Base-by-base conservation (phyloP, 2,113 vertebrate species). In the Amphiprion ocellaris region DNA sequence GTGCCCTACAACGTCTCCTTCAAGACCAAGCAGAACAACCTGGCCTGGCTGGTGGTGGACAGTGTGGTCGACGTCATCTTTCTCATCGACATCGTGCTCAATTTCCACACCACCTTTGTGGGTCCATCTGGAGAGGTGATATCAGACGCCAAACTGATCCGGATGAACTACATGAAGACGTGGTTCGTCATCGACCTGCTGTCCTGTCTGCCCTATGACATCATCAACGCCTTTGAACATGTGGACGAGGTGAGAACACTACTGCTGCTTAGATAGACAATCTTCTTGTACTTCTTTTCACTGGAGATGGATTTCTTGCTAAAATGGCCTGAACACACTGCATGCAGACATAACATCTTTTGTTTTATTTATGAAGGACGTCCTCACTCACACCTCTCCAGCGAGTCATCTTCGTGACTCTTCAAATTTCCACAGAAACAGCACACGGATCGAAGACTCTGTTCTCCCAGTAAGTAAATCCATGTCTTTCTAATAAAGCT, bases 121-220 rank as follows among this genome's bases (percentile, higher is more conserved):
- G 98, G 98, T 23, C 97, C 97, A 0, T 95, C 96, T 23, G 98
- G 98, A 74, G 98, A 99, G 89, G 97, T 99, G 49, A 96, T 99
- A 83, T 99, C 98, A 23, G 98, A 99, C 62, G 97, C 98, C 26
- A 98, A 96, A 89, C 95, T 98, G 79, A 99, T 99, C 84, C 93
- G 98, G 60, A 99, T 99, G 98, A 99, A 99, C 92, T 99, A 99
- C 91, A 83, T 99, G 92, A 99, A 99, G 95, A 99, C 98, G 0
- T 99, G 98, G 98, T 99, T 99, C 89, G 97, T 99, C 93, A 99
- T 99, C 19, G 98, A 99, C 84, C 95, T 99, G 65, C 94, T 99
- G 76, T 99, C 98, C 87, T 99, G 98, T 93, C 95, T 99, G 93
- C 98, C 98, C 41, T 99, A 99, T 41, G 98, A 99, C 92, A 97